These are phyloP conservation scores for Paguma larvata DNA, from an alignment of 2,797 vertebrate species.

Conservation along the genomic window DNA sequence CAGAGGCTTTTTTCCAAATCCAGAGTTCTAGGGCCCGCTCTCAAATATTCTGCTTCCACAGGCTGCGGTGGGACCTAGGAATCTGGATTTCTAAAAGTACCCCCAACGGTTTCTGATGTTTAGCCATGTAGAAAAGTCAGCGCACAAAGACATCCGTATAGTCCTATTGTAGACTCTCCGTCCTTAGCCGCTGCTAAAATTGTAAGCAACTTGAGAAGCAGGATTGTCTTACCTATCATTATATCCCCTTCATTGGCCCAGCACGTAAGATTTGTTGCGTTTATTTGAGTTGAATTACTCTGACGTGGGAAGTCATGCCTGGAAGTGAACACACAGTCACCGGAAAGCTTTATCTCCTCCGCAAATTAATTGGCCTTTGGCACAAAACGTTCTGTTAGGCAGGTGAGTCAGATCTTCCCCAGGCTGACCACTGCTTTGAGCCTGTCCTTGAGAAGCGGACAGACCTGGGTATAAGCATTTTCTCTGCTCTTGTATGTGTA, in stretches of 20 bases:
- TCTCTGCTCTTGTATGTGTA: background rate
- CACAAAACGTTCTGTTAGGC: background rate
- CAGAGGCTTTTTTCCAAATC: background rate
- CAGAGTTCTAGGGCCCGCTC: background rate
- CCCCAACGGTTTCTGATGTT: background rate
- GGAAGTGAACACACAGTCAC: background rate
- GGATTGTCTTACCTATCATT: background rate
- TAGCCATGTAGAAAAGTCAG: background rate
- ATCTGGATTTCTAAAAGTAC: slow-evolving; percentile 15
- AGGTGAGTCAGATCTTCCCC: background rate
- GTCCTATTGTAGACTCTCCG: background rate
- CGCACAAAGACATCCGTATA: background rate
- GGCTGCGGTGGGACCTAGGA: background rate
- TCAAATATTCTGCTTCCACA: background rate
- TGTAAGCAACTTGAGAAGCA: background rate
- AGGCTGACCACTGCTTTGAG: background rate
- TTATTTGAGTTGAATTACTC: slow-evolving; percentile 5
- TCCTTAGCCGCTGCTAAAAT: background rate
- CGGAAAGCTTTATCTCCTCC: background rate
- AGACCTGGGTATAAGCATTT: background rate
- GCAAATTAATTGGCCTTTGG: background rate
- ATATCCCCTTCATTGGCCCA: background rate
- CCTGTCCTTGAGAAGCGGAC: background rate
- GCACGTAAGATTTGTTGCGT: background rate
- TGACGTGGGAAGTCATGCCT: background rate